phyloP scores from a whole-genome alignment of 92 coral and sea anemone genomes.

The Phenganax marumi region DNA sequence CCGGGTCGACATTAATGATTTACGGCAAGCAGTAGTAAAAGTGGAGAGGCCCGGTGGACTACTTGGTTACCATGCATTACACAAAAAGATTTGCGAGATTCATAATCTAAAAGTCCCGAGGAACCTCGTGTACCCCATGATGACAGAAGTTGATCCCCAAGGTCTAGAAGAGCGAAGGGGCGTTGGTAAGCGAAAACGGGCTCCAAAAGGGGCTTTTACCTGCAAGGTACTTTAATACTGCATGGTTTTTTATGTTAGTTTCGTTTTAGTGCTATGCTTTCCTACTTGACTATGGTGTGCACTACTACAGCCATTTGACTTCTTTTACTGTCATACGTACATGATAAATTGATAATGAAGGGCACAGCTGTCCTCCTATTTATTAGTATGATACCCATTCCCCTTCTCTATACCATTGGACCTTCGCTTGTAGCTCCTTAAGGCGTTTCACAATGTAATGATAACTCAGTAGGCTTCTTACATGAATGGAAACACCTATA shows the following conservation, averaged over 20 bases:
- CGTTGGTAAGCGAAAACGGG: conserved; percentile 60
- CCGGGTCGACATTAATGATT: conserved; percentile 50
- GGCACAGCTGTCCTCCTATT: too few species aligned
- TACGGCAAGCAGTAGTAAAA: conserved; percentile 51
- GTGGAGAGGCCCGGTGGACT: conserved; percentile 63
- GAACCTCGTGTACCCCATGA: conserved; percentile 57
- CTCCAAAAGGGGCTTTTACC: conserved; percentile 44
- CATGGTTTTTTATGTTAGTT: too few species aligned
- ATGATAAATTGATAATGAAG: too few species aligned
- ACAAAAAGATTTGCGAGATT: conserved; percentile 55
- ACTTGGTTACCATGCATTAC: conserved; percentile 55
- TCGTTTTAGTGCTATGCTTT: too few species aligned
- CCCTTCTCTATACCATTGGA: too few species aligned
- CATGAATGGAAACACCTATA: neutral
- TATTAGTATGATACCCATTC: too few species aligned
- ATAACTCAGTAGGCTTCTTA: neutral
- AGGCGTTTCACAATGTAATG: neutral
- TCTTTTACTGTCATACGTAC: too few species aligned
- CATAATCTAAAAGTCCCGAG: conserved; percentile 63
- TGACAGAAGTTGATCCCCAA: conserved; percentile 58
- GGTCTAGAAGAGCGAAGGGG: conserved; percentile 62
- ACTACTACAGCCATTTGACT: too few species aligned
- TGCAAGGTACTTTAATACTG: conserved; percentile 41
- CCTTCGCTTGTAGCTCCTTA: neutral
- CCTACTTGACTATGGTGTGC: too few species aligned